Base-by-base conservation (phyloP, 2,888 invertebrate genomes). In the Glaucopsyche alexis region DNA sequence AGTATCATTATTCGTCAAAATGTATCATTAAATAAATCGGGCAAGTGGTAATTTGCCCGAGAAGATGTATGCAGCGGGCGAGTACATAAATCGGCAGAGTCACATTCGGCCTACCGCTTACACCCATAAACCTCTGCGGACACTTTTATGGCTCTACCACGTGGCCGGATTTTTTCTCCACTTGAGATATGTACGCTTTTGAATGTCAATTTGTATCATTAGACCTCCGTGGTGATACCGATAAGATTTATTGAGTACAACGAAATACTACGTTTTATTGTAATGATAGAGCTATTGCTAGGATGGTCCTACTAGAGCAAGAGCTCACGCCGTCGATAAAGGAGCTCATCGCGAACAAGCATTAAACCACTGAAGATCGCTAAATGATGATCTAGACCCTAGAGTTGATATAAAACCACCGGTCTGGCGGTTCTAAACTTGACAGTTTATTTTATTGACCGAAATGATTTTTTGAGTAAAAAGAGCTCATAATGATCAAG, bases 101-200 rank as follows among this genome's bases (percentile, higher is more conserved):
- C 90, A 86, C 87, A 85, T 87, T 89, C 84, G 91, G 89, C 93
- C 92, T 91, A 92, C 91, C 92, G 91, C 91, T 87, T 88, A 89
- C 90, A 88, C 84, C 85, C 91, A 91, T 93, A 93, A 93, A 93
- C 87, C 87, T 91, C 85, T 79, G 88, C 83, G 85, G 93, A 93
- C 93, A 92, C 89, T 90, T 93, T 93, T 92, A 93, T 92, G 86
- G 89, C 90, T 85, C 84, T 80, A 91, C 91, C 93, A 93, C 93
- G 93, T 93, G 93, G 89, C 85, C 78, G 82, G 83, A 85, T 92
- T 92, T 92, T 92, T 93, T 92, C 89, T 90, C 89, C 87, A 85
- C 88, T 83, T 85, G 87, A 91, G 93, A 91, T 89, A 85, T 91
- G 91, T 86, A 90, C 84, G 79, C 79, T 79, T 79, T 75, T 83